These are phyloP conservation scores for Galagoides demidoff DNA, from an alignment of 2,797 vertebrate species.

Conservation along the genomic window DNA sequence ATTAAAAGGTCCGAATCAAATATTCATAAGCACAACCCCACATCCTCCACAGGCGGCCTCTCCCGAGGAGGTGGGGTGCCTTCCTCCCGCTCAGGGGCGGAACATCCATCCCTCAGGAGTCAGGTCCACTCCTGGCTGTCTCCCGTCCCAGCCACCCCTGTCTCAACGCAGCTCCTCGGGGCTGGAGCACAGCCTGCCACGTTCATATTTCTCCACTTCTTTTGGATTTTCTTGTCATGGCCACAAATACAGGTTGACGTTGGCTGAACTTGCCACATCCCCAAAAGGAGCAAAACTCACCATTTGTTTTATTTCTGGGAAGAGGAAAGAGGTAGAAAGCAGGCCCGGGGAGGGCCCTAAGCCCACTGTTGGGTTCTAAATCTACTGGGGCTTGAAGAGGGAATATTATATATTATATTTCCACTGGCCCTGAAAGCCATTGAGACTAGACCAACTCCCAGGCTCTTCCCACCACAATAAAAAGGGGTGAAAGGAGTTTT, in stretches of 20 bases:
- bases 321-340: neutral
- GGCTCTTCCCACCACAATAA: neutral
- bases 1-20: constrained; percentile 67
- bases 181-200: neutral
- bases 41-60: constrained; percentile 28
- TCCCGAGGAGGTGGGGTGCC: neutral
- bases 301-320: neutral
- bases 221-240: neutral
- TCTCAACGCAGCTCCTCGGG: neutral
- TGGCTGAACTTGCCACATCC: neutral
- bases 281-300: neutral
- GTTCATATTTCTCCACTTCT: neutral
- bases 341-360: neutral
- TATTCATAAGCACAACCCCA: constrained; percentile 64
- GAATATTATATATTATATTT: neutral
- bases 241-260: neutral
- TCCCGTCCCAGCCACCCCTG: fast-evolving
- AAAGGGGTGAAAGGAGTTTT: neutral
- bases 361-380: neutral
- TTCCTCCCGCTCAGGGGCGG: neutral
- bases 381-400: neutral
- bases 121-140: fast-evolving
- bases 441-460: neutral
- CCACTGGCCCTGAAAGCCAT: neutral
- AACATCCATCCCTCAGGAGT: neutral